Evolutionary conservation across 2,113 vertebrate species (phyloP), one percentile per base, ranked within the genome.

Genomic region (Apaloderma vittatum): DNA sequence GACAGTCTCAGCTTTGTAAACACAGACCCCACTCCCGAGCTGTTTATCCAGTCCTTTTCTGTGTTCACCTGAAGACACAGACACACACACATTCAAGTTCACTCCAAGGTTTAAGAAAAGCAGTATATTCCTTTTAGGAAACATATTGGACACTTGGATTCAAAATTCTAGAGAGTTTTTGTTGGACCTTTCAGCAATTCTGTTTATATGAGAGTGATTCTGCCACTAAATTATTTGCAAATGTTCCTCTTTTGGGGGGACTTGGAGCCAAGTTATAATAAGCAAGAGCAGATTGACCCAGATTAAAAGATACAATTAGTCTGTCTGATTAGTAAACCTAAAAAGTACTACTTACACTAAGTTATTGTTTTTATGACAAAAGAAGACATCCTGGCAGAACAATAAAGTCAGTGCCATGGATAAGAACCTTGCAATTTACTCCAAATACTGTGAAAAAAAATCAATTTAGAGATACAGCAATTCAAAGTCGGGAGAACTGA

Each of bases 271-370:
- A 98, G 97, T 97, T 98, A 92, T 98, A 98, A 98, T 98, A 98
- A 98, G 97, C 90, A 97, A 97, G 98, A 98, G 93, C 98, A 98
- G 98, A 98, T 96, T 98, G 98, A 98, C 97, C 98, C 98, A 98
- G 98, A 98, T 98, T 98, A 98, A 98, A 98, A 98, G 98, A 98
- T 98, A 98, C 97, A 98, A 98, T 98, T 98, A 98, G 90, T 98
- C 97, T 98, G 98, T 98, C 98, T 98, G 98, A 98, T 96, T 89
- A 97, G 97, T 98, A 98, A 98, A 98, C 98, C 96, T 97, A 94
- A 98, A 97, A 98, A 98, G 97, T 96, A 98, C 98, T 97, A 98
- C 98, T 98, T 98, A 98, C 86, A 96, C 94, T 96, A 97, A 98
- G 97, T 98, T 97, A 98, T 98, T 98, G 97, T 98, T 97, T 96